phyloP scores from a whole-genome alignment of 2,797 vertebrate species.

The Gymnodraco acuticeps region DNA sequence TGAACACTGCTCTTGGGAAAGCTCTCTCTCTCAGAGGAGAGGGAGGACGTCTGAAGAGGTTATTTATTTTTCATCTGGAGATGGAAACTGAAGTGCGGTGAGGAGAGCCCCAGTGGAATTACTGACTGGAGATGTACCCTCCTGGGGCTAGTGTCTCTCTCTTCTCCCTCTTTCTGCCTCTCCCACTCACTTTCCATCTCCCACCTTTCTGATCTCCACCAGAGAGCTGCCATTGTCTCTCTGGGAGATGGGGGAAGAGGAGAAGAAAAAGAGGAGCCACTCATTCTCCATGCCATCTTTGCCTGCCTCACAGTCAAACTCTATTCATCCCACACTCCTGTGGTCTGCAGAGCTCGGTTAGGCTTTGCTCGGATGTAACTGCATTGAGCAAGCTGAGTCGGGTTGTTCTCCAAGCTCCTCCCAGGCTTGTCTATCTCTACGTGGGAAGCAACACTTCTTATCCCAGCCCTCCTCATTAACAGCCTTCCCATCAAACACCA shows the following conservation, averaged over 20 bases:
- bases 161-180: slow-evolving; percentile 60
- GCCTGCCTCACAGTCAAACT: slow-evolving; percentile 71
- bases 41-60: slow-evolving; percentile 77
- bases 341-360: slow-evolving; percentile 62
- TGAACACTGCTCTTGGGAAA: slow-evolving; percentile 66
- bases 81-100: slow-evolving; percentile 79
- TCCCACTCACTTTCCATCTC: slow-evolving; percentile 74
- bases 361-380: slow-evolving; percentile 56
- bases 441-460: slow-evolving; percentile 72
- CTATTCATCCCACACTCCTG: slow-evolving; percentile 67
- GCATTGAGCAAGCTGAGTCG: slow-evolving; percentile 36
- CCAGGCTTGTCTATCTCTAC: slow-evolving; percentile 61
- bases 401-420: slow-evolving; percentile 62
- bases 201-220: slow-evolving; percentile 80
- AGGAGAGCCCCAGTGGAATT: slow-evolving; percentile 73
- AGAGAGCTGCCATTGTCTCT: slow-evolving; percentile 73
- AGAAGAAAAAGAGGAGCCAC: slow-evolving; percentile 52
- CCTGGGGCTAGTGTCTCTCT: slow-evolving; percentile 73
- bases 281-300: slow-evolving; percentile 66
- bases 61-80: slow-evolving; percentile 86
- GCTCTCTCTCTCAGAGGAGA: slow-evolving; percentile 66
- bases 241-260: slow-evolving; percentile 57
- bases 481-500: slow-evolving; percentile 76
- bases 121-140: slow-evolving; percentile 77
- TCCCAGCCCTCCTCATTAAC: slow-evolving; percentile 81